phyloP scores from a whole-genome alignment of 2,113 vertebrate species.

The Mionectes macconnelli region DNA sequence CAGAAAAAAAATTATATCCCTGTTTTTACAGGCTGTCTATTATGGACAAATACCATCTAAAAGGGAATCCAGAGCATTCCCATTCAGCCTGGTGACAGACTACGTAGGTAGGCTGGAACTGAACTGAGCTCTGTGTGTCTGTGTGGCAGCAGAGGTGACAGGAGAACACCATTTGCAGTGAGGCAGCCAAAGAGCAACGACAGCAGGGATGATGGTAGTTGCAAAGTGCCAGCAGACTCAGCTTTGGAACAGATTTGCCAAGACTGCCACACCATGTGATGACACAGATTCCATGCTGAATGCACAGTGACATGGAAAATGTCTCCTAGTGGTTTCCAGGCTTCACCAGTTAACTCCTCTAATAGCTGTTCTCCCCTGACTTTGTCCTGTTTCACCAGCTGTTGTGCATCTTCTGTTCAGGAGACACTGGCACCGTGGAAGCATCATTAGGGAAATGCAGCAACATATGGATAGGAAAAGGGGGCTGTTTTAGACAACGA shows the following conservation, averaged over 20 bases:
- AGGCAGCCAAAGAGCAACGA: conserved; percentile 47
- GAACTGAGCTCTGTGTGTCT: conserved; percentile 28
- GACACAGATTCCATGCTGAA: conserved; percentile 56
- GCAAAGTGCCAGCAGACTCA: conserved; percentile 55
- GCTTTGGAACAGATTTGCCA: conserved; percentile 39
- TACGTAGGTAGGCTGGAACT: background rate
- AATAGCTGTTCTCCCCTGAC: conserved; percentile 53
- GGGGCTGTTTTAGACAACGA: background rate
- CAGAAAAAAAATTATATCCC: background rate
- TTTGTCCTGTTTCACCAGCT: conserved; percentile 70
- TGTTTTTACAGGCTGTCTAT: conserved; percentile 5
- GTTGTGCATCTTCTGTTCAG: conserved; percentile 49
- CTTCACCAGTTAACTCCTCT: conserved; percentile 57
- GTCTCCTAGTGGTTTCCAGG: conserved; percentile 55
- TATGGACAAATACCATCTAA: background rate
- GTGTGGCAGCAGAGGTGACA: conserved; percentile 37
- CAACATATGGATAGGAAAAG: conserved; percentile 7
- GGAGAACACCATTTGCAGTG: conserved; percentile 24
- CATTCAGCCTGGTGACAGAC: background rate
- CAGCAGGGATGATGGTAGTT: conserved; percentile 13
- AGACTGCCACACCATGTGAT: conserved; percentile 50
- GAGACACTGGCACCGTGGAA: conserved; percentile 27
- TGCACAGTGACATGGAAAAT: conserved; percentile 65
- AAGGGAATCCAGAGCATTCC: background rate
- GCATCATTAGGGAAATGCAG: conserved; percentile 25